Percentiles rank a stretch among this genome's conserved stretches.
Evolutionary conservation across 2,113 vertebrate genomes (phyloP).

Genomic region (Sphaerodactylus townsendi): DNA sequence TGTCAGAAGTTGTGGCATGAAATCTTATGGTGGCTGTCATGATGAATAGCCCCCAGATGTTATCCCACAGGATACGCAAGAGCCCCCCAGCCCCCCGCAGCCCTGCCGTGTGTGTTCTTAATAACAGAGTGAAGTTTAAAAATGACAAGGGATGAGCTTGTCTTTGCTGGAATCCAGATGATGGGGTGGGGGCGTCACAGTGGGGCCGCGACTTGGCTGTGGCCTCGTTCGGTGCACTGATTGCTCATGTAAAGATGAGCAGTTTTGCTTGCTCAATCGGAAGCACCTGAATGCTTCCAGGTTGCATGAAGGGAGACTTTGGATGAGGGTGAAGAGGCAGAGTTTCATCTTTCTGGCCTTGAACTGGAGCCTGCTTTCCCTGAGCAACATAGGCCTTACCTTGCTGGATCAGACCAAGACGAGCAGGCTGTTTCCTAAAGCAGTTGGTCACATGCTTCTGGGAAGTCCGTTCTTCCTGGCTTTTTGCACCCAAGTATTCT

Average conservation of each 20-base stretch:
- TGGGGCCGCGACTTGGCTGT: not conserved
- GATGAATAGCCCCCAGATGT: slow-evolving; percentile 69
- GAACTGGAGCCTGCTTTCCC: too few species aligned
- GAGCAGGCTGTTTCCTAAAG: too few species aligned
- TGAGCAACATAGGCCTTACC: too few species aligned
- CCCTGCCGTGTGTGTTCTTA: slow-evolving; percentile 20
- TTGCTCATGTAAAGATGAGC: not conserved
- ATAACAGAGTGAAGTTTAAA: slow-evolving; percentile 52
- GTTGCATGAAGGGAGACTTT: not conserved
- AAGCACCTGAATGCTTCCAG: not conserved
- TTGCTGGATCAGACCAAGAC: too few species aligned
- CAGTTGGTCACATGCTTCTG: too few species aligned
- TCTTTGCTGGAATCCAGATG: not conserved
- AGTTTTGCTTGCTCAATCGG: not conserved
- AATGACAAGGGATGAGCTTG: slow-evolving; percentile 12
- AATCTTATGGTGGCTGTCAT: slow-evolving; percentile 28
- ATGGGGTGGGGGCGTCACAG: not conserved
- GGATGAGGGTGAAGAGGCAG: not conserved
- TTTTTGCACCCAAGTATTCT: too few species aligned
- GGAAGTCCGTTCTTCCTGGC: too few species aligned
- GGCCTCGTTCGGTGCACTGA: not conserved
- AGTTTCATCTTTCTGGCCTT: too few species aligned
- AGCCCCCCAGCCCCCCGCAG: not conserved
- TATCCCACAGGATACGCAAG: slow-evolving; percentile 33
- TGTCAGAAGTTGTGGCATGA: slow-evolving; percentile 17